These are phyloP conservation scores for Mionectes macconnelli DNA, from an alignment of 2,113 vertebrate species.

Conservation along the genomic window DNA sequence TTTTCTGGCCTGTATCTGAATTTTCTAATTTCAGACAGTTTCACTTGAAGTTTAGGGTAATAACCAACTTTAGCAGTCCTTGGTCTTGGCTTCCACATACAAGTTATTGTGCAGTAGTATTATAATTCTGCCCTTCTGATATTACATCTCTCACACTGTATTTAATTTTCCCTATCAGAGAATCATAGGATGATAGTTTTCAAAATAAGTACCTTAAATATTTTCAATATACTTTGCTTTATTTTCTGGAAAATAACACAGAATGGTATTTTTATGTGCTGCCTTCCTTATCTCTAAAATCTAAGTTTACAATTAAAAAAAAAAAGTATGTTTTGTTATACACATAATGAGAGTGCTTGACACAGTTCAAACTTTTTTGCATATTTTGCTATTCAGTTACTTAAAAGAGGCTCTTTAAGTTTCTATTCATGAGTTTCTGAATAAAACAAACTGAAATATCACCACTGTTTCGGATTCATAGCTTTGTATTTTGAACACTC, in stretches of 20 bases:
- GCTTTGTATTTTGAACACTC: background rate
- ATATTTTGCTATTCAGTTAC: background rate
- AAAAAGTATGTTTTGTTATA: background rate
- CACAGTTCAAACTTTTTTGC: background rate
- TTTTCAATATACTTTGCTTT: background rate
- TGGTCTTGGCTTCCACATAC: background rate
- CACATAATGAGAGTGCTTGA: background rate
- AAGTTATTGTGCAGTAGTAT: background rate
- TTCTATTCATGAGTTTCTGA: background rate
- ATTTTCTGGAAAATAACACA: background rate
- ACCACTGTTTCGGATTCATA: background rate
- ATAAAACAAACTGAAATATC: background rate
- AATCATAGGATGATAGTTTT: background rate
- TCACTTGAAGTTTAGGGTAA: background rate
- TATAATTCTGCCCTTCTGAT: background rate
- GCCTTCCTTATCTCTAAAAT: background rate
- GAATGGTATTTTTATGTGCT: background rate
- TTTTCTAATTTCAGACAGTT: background rate
- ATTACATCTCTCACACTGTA: background rate
- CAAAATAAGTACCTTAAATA: background rate
- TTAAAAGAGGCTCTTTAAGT: background rate
- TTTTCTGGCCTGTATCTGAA: fast-evolving
- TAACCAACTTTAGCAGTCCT: background rate
- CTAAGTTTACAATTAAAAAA: background rate
- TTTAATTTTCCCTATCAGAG: background rate